Percentiles rank a stretch among this genome's conserved stretches.
Evolutionary conservation across 2,888 invertebrate species (phyloP).

Genomic region (Eurois occulta): DNA sequence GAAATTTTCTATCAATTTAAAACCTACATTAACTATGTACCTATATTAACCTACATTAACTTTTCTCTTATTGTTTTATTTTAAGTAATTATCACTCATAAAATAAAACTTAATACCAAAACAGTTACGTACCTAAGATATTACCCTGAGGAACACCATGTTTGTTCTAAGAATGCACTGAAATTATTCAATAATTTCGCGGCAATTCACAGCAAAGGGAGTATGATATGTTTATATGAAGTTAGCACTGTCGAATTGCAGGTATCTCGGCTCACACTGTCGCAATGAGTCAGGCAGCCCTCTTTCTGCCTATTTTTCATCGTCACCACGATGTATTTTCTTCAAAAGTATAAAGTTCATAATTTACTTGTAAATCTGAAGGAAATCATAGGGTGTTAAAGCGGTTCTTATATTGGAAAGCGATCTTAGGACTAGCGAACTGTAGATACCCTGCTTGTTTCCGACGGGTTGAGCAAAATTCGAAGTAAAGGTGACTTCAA

Average conservation of each 20-base stretch:
- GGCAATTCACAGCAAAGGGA: background rate
- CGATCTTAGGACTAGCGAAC: too few relatives aligned
- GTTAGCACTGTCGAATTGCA: background rate
- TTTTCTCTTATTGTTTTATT: too few relatives aligned
- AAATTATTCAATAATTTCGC: background rate
- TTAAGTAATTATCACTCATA: background rate
- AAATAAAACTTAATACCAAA: background rate
- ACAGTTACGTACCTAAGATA: slow-evolving; percentile 18
- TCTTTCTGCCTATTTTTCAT: too few relatives aligned
- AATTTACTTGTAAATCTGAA: background rate
- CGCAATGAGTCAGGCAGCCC: background rate
- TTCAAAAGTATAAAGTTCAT: background rate
- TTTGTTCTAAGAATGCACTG: background rate
- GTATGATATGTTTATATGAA: background rate
- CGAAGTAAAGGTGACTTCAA: background rate
- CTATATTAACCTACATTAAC: background rate
- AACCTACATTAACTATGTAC: background rate
- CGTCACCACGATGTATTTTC: background rate
- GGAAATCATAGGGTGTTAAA: background rate
- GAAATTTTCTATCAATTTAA: too few relatives aligned
- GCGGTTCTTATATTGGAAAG: background rate
- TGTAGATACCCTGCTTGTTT: background rate
- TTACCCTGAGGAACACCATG: slow-evolving; percentile 3
- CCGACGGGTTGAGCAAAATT: background rate
- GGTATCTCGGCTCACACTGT: background rate